Conservation (phyloP, 2,888 invertebrate species). For the Cordilura impudica region DNA sequence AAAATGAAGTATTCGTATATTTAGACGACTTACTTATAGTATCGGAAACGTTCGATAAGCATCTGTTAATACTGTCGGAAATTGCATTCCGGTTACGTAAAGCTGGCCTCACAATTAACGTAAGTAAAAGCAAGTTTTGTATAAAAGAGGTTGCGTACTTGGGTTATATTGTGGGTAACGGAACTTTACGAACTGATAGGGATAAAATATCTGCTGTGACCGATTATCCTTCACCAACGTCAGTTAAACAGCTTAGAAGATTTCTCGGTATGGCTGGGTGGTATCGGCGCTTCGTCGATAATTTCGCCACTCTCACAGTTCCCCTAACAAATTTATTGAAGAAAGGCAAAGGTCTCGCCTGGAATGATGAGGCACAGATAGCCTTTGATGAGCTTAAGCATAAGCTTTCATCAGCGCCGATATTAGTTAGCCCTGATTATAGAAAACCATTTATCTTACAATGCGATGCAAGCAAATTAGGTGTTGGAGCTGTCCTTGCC, state of each 20-base stretch:
- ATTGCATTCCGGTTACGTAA: no score
- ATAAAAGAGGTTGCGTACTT: constrained; percentile 44
- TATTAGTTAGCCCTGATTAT: constrained; percentile 50
- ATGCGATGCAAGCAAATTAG: not conserved
- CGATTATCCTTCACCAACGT: constrained; percentile 2
- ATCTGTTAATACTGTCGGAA: no score
- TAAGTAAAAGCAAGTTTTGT: constrained; percentile 28
- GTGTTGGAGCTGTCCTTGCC: no score
- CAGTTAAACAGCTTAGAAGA: not conserved
- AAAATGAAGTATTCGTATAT: constrained; percentile 3
- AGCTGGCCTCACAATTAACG: constrained; percentile 47
- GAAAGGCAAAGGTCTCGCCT: not conserved
- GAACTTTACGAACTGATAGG: no score
- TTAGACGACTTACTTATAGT: not conserved
- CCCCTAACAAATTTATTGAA: constrained; percentile 31
- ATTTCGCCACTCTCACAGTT: no score
- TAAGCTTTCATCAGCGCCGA: constrained; percentile 34
- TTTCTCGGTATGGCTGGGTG: no score
- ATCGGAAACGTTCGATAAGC: no score
- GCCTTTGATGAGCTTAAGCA: constrained; percentile 30
- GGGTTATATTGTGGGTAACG: constrained; percentile 44
- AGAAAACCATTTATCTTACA: constrained; percentile 1
- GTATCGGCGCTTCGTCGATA: no score
- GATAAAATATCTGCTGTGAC: constrained; percentile 34
- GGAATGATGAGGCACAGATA: constrained; percentile 17